Conservation (phyloP, 2,888 invertebrate species). For the Euplexia lucipara region DNA sequence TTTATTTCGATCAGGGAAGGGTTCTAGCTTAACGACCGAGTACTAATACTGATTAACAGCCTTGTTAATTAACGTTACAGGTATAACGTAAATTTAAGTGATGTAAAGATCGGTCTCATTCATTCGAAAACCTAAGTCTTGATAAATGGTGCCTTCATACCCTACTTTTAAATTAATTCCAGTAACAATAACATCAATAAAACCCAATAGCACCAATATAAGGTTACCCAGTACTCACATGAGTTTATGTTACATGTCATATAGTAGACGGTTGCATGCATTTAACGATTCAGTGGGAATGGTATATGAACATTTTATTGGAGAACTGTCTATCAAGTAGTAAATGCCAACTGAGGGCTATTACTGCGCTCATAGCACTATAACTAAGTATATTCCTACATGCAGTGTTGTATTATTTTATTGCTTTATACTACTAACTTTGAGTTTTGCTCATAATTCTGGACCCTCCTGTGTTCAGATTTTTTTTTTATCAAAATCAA, state of each 20-base stretch:
- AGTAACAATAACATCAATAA: no score
- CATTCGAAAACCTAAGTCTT: no score
- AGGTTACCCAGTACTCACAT: no score
- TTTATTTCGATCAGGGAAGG: slow-evolving; percentile 33
- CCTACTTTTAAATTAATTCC: no score
- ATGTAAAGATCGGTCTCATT: no score
- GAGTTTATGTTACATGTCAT: neutral
- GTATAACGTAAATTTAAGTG: no score
- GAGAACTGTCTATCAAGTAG: slow-evolving; percentile 26
- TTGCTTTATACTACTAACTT: slow-evolving; percentile 1
- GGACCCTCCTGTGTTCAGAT: no score
- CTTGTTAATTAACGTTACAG: neutral
- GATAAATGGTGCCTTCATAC: no score
- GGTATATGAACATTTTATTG: slow-evolving; percentile 36
- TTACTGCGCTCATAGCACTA: slow-evolving; percentile 10
- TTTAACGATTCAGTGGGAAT: slow-evolving; percentile 27
- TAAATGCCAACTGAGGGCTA: slow-evolving; percentile 31
- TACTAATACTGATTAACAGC: slow-evolving; percentile 12
- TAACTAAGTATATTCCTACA: slow-evolving; percentile 14
- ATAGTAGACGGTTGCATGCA: slow-evolving; percentile 16
- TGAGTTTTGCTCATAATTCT: no score
- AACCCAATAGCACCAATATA: no score
- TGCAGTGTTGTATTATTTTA: slow-evolving; percentile 35
- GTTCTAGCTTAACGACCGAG: slow-evolving; percentile 14
- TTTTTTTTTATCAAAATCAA: no score